Conservation (phyloP, 2,797 vertebrate genomes). For the Danio tinwini region DNA sequence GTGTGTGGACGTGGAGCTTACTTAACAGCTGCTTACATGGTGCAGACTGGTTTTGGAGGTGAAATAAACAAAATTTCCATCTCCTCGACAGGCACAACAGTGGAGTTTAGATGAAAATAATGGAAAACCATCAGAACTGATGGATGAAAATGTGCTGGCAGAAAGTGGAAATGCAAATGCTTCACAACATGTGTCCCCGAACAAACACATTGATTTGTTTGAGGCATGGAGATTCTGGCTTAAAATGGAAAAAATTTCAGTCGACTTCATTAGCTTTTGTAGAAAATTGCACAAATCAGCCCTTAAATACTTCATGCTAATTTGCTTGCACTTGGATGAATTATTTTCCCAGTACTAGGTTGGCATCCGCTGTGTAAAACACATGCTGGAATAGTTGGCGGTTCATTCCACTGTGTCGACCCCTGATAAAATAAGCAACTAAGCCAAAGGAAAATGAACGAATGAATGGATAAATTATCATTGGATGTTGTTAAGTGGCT, state of each 20-base stretch:
- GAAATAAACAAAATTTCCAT: conserved; percentile 34
- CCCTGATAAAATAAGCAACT: no score
- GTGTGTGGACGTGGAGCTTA: conserved; percentile 7
- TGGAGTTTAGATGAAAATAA: conserved; percentile 42
- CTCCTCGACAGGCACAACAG: neutral
- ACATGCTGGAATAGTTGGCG: no score
- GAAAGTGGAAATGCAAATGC: conserved; percentile 1
- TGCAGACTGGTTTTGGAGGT: conserved; percentile 35
- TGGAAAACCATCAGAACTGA: conserved; percentile 18
- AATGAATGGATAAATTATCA: neutral
- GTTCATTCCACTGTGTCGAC: neutral
- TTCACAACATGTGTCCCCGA: conserved; percentile 21
- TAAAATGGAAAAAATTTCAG: conserved; percentile 31
- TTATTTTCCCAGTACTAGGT: neutral
- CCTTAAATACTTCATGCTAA: neutral
- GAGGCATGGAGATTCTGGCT: conserved; percentile 19
- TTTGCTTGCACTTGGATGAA: neutral
- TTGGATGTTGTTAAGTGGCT: neutral
- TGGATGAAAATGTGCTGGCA: neutral
- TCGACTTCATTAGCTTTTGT: conserved; percentile 13
- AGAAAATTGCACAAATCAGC: conserved; percentile 35
- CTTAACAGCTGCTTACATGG: conserved; percentile 34
- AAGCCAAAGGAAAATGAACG: no score
- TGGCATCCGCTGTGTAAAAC: no score
- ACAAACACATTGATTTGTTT: conserved; percentile 49